A percentile compares a stretch with the other conserved stretches of the same genome.
These are phyloP conservation scores for Molanna angustata DNA, from an alignment of 2,888 invertebrate genomes.

Conservation along the genomic window DNA sequence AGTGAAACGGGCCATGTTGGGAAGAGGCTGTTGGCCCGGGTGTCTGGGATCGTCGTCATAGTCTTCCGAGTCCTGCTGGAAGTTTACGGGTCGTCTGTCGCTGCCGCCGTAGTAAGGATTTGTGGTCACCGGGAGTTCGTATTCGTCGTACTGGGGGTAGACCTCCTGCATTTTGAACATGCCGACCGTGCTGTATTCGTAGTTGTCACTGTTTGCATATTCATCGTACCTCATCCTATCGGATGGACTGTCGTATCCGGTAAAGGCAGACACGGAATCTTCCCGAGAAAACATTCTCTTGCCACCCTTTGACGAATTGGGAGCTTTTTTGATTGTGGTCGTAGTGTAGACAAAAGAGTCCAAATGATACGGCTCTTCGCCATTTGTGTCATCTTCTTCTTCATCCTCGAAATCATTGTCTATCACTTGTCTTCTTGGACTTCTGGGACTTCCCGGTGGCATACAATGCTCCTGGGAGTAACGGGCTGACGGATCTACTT, in stretches of 20 bases:
- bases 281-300: constrained; percentile 49
- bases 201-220: constrained; percentile 45
- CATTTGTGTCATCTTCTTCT: constrained; percentile 16
- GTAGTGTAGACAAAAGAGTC: constrained; percentile 48
- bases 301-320: constrained; percentile 46
- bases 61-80: constrained; percentile 15
- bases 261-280: constrained; percentile 47
- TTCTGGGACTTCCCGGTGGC: constrained; percentile 46
- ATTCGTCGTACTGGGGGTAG: constrained; percentile 49
- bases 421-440: constrained; percentile 39
- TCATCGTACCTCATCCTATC: constrained; percentile 51
- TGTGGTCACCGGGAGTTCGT: constrained; percentile 26
- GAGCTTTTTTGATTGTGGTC: constrained; percentile 53
- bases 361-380: constrained; percentile 24
- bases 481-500: constrained; percentile 22
- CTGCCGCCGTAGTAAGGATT: constrained; percentile 40
- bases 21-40: constrained; percentile 54
- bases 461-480: constrained; percentile 39
- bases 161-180: constrained; percentile 53
- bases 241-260: constrained; percentile 47
- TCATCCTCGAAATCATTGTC: constrained; percentile 49
- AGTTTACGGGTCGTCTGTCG: constrained; percentile 8
- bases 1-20: constrained; percentile 37
- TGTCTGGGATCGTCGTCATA: constrained; percentile 40
- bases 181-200: constrained; percentile 39